Evolutionary conservation across 2,797 vertebrate genomes (phyloP).

Genomic region (Eospalax fontanierii): DNA sequence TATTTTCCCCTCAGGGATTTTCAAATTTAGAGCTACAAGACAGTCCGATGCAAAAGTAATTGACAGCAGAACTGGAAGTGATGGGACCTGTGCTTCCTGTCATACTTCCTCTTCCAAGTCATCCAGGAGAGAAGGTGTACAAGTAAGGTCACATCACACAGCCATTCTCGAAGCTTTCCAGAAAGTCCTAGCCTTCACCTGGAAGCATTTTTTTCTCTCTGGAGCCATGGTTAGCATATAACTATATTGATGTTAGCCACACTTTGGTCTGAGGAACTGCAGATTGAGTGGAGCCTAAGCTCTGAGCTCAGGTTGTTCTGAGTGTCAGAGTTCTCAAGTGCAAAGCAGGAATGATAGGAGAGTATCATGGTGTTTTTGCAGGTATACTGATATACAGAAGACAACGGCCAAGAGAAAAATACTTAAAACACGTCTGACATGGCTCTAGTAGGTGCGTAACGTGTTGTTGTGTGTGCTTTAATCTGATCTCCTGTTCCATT

Average conservation of each 20-base stretch:
- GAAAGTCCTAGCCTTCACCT: too few species aligned
- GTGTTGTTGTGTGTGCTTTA: not conserved
- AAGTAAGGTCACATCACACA: not conserved
- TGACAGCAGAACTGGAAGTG: not conserved
- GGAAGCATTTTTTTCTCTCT: not conserved
- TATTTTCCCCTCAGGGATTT: not conserved
- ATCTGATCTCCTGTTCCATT: not conserved
- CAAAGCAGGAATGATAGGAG: not conserved
- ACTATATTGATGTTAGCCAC: not conserved
- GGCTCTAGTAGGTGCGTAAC: not conserved
- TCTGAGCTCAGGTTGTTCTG: not conserved
- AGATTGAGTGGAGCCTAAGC: not conserved
- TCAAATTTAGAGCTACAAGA: slow-evolving; percentile 21
- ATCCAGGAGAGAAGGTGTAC: not conserved
- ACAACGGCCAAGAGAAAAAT: not conserved
- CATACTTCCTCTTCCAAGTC: not conserved
- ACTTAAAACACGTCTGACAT: not conserved
- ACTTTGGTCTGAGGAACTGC: not conserved
- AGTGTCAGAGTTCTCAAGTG: slow-evolving; percentile 9
- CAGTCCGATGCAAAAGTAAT: not conserved
- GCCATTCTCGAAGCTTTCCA: not conserved
- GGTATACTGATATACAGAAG: not conserved
- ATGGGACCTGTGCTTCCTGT: not conserved
- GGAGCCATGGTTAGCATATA: not conserved
- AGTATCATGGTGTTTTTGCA: not conserved